These are phyloP conservation scores for Ectropis grisescens DNA, from an alignment of 1,140 invertebrate species.

Conservation along the genomic window DNA sequence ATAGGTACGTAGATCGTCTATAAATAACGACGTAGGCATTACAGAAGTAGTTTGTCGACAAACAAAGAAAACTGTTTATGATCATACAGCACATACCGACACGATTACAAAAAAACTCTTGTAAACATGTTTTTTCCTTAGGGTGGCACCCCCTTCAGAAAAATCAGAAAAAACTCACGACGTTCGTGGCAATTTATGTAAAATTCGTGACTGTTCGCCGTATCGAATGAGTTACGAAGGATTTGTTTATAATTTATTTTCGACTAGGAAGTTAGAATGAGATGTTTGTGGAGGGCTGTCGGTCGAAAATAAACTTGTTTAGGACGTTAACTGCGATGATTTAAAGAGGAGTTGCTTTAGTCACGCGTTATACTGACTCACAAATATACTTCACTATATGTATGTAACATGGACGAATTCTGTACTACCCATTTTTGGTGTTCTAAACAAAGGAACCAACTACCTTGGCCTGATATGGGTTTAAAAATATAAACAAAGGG, in stretches of 20 bases:
- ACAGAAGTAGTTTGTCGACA: no score
- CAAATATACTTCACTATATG: not conserved
- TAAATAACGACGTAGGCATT: no score
- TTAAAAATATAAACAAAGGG: no score
- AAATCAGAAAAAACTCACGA: conserved; percentile 44
- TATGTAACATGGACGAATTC: no score
- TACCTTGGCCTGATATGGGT: no score
- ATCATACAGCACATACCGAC: no score
- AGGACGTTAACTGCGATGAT: conserved; percentile 3
- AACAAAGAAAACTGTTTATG: no score
- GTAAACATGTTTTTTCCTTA: conserved; percentile 61
- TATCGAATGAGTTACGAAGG: conserved; percentile 68
- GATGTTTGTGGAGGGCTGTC: conserved; percentile 25
- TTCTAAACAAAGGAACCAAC: no score
- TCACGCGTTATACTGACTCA: conserved; percentile 1
- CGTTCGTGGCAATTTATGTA: conserved; percentile 65
- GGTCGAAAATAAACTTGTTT: conserved; percentile 36
- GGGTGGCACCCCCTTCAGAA: conserved; percentile 30
- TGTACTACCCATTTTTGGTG: no score
- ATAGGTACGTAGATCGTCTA: no score
- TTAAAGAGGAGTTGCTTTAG: not conserved
- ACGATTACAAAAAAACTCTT: conserved; percentile 48
- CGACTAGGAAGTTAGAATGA: conserved; percentile 48
- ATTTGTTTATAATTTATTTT: conserved; percentile 49
- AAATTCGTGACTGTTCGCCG: conserved; percentile 64